A percentile compares a stretch with the other conserved stretches of the same genome.
These are phyloP conservation scores for Dasyornis broadbenti DNA, from an alignment of 2,113 vertebrate species.

Conservation along the genomic window DNA sequence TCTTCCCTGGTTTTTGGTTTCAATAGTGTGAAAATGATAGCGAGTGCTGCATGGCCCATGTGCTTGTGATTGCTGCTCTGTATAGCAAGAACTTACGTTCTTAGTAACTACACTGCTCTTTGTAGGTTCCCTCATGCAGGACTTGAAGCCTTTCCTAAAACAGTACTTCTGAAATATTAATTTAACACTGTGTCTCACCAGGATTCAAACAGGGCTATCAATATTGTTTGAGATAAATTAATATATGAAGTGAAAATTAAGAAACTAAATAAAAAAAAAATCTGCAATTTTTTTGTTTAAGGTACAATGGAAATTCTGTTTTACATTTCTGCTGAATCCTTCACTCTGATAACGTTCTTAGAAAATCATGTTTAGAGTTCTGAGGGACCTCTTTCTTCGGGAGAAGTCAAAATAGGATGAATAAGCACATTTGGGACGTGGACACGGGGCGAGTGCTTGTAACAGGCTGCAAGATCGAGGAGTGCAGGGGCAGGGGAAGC, in stretches of 20 bases:
- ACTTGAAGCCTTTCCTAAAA: background rate
- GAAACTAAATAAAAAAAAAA: accelerated
- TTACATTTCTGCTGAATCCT: background rate
- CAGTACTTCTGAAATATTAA: background rate
- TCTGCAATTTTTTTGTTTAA: accelerated
- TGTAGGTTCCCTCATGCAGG: background rate
- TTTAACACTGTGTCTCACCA: background rate
- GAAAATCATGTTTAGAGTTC: background rate
- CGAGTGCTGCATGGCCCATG: background rate
- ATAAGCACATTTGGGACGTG: accelerated
- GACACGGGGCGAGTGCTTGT: background rate
- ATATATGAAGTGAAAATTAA: background rate
- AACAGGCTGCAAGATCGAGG: accelerated
- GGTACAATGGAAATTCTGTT: background rate
- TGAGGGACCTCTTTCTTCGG: background rate
- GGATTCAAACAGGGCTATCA: background rate
- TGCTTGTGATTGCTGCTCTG: background rate
- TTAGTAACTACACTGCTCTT: background rate
- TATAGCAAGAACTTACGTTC: background rate
- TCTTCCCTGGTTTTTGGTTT: background rate
- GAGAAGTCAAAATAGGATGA: background rate
- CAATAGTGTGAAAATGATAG: background rate
- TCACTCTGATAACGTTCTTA: background rate
- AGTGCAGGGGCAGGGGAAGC: background rate
- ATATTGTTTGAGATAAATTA: background rate